Conservation (phyloP, 2,797 vertebrate genomes). For the Setipinna tenuifilis region DNA sequence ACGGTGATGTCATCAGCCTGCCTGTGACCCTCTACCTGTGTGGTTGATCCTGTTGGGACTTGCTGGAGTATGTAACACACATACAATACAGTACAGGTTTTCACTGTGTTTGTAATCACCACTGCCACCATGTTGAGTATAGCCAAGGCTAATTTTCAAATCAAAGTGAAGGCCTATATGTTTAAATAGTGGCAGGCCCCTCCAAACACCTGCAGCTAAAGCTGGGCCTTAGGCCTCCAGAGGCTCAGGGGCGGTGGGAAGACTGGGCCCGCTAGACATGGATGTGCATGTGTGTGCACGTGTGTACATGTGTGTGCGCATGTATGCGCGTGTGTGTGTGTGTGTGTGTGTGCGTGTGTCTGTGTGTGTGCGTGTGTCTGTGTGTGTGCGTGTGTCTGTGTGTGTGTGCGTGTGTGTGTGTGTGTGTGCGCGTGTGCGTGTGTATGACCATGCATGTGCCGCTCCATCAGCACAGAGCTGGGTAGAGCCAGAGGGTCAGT, state of each 20-base stretch:
- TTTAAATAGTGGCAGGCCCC: neutral
- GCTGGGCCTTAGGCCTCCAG: neutral
- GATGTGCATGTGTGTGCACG: no score
- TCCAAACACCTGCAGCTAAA: neutral
- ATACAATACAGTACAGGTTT: constrained; percentile 1
- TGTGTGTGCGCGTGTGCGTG: no score
- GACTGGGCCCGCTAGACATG: neutral
- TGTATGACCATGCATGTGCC: no score
- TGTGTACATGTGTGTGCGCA: no score
- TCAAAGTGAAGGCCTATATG: neutral
- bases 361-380: no score
- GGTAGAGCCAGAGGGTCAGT: no score
- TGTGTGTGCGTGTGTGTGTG: neutral
- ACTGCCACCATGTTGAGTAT: neutral
- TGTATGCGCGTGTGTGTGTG: no score
- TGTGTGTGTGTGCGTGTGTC: no score
- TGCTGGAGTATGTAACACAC: neutral
- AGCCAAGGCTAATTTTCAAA: neutral
- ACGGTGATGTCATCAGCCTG: neutral
- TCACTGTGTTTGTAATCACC: neutral
- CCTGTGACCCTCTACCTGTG: neutral
- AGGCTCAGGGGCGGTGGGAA: neutral
- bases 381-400: constrained; percentile 5
- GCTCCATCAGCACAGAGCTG: no score
- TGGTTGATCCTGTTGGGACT: neutral